These are phyloP conservation scores for Microctonus aethiopoides DNA, from an alignment of 2,888 invertebrate genomes.

Conservation along the genomic window DNA sequence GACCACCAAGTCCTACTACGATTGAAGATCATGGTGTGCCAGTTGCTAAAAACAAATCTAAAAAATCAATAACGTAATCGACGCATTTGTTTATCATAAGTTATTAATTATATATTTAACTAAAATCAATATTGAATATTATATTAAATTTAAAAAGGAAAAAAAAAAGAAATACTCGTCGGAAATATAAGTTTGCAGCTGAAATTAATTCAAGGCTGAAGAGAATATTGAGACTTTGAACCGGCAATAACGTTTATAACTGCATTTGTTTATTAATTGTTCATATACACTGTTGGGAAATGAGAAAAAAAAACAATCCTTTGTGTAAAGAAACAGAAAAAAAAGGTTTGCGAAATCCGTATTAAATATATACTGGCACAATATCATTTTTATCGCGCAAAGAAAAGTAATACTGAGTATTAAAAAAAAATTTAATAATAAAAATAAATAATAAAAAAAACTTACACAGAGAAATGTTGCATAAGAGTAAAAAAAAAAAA, in stretches of 20 bases:
- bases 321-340: too few species aligned
- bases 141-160: constrained; percentile 4
- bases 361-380: neutral
- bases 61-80: constrained; percentile 58
- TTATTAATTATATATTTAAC: too few species aligned
- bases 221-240: too few species aligned
- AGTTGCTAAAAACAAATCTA: constrained; percentile 53
- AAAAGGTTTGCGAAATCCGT: too few species aligned
- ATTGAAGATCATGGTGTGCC: constrained; percentile 37
- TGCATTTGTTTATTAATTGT: neutral
- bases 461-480: neutral
- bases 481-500: constrained; percentile 13
- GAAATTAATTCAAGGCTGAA: too few species aligned
- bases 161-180: neutral
- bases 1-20: constrained; percentile 59
- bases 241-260: neutral
- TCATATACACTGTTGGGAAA: neutral
- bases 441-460: constrained; percentile 9
- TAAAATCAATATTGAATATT: too few species aligned
- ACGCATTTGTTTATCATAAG: constrained; percentile 19
- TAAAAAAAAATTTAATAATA: too few species aligned
- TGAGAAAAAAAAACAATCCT: too few species aligned
- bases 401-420: too few species aligned
- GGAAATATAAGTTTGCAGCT: too few species aligned
- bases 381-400: neutral